A percentile compares a stretch with the other conserved stretches of the same genome.
Evolutionary conservation across 2,797 vertebrate genomes (phyloP).

Genomic region (Nothura maculosa): DNA sequence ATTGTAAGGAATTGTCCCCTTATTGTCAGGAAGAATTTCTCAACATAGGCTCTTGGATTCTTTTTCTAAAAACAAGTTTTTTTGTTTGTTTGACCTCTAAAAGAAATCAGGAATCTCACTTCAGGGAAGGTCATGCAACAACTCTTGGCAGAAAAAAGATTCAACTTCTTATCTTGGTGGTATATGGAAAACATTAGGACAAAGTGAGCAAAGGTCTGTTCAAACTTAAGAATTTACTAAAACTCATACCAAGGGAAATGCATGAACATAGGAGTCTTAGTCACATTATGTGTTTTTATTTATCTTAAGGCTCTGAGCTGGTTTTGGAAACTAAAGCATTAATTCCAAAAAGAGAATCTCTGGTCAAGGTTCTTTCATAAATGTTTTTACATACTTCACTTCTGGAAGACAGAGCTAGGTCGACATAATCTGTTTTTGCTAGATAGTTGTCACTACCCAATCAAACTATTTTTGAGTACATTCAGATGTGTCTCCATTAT

Average conservation of each 20-base stretch:
- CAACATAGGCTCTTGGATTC: neutral
- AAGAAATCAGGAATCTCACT: neutral
- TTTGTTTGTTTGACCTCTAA: neutral
- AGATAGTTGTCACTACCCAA: neutral
- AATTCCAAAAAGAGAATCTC: neutral
- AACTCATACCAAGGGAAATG: neutral
- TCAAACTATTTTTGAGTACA: neutral
- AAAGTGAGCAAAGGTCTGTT: neutral
- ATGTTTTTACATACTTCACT: neutral
- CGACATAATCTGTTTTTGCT: accelerated
- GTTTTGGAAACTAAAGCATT: neutral
- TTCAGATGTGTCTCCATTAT: neutral
- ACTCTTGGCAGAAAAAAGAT: neutral
- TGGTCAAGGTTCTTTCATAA: neutral
- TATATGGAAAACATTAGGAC: neutral
- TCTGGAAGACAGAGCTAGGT: neutral
- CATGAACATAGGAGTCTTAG: accelerated
- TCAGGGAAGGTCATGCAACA: neutral
- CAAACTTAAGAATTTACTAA: neutral
- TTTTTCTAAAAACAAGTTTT: neutral
- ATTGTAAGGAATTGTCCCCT: neutral
- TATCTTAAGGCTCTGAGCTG: neutral
- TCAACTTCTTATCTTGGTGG: neutral
- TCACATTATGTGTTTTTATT: neutral
- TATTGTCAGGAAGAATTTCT: neutral